Base-by-base conservation (phyloP, 1,140 invertebrate genomes). In the Drosophila micromelanica region DNA sequence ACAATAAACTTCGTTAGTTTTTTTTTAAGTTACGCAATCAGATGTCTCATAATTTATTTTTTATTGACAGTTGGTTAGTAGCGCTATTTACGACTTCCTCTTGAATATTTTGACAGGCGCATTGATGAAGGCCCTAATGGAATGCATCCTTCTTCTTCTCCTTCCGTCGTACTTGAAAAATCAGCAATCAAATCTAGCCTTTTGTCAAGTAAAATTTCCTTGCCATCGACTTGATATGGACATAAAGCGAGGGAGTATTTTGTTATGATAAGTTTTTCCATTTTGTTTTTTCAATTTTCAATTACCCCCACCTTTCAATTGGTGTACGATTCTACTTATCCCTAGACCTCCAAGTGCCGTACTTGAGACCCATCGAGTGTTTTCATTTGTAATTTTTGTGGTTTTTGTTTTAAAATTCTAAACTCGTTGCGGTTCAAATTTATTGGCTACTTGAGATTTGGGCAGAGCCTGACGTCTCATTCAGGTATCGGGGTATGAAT, bases 401-500 rank as follows among this genome's bases (percentile, higher is more conserved):
- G 43, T 68, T 57, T 61, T 75, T 74, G 73, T 46, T 70, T 89
- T 82, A 69, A 67, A 73, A 87, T 87, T 82, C 82, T 54, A 73
- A 37, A 71, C 78, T 80, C 73, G 82, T 87, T 82, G 61, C 64
- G 43, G 15, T 56, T 37, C 7, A 68, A 74, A 85, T 75, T 87
- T 86, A 85, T 85, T 70, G 75, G 63, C 78, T 82, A 87, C 81
- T 86, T 86, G 78, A 87, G 12, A 75, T 72, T 61, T 43, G 51
- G 45, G 17, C 42, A 9, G 42, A 9, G 43, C 13, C 73, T 61
- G 54, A 74, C 30, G 38, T 70, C 78, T 85, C 42, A 70, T 30
- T 86, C 20, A 7, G 43, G 3, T 17, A 27, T 27, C 23, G n/a
- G 27, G 5, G 37, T 20, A 45, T 65, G 40, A 12, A 17, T 59